Evolutionary conservation across 2,888 invertebrate genomes (phyloP).

Genomic region (Melieria picta): DNA sequence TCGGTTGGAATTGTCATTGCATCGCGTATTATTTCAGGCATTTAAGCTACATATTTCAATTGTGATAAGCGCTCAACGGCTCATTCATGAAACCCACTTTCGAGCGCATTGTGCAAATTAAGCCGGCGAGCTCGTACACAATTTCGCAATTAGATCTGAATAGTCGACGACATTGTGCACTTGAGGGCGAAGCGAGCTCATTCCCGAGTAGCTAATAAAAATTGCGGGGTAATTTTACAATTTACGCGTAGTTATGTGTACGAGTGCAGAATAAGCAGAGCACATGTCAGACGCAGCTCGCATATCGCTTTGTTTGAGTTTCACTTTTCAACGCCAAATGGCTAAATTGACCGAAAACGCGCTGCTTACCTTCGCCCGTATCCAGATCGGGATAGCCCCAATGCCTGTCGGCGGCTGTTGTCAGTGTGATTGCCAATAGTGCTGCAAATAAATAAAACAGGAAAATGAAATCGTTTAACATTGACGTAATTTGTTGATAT

Average conservation of each 20-base stretch:
- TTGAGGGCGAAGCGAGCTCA: no score
- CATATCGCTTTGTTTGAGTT: not conserved
- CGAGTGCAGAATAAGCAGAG: conserved; percentile 1
- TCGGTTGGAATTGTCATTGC: no score
- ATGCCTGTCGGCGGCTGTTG: conserved; percentile 43
- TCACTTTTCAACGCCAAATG: not conserved
- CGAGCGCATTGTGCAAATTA: no score
- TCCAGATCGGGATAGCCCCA: conserved; percentile 63
- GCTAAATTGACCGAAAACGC: not conserved
- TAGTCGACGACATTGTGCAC: no score
- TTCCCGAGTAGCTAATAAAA: no score
- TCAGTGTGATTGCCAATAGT: conserved; percentile 43
- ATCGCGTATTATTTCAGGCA: no score
- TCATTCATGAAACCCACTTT: no score
- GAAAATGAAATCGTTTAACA: conserved; percentile 12
- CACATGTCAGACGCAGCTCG: conserved; percentile 4
- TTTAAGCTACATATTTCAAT: no score
- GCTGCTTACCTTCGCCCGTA: conserved; percentile 53
- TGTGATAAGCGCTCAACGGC: no score
- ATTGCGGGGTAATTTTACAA: conserved; percentile 22
- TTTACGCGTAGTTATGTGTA: conserved; percentile 19
- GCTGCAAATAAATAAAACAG: conserved; percentile 46
- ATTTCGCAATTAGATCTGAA: no score
- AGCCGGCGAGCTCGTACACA: no score
- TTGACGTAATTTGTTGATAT: not conserved